Percentiles rank a stretch among this genome's conserved stretches.
Conservation (phyloP, 2,888 invertebrate species). For the Hydroisotoma schaefferi region DNA sequence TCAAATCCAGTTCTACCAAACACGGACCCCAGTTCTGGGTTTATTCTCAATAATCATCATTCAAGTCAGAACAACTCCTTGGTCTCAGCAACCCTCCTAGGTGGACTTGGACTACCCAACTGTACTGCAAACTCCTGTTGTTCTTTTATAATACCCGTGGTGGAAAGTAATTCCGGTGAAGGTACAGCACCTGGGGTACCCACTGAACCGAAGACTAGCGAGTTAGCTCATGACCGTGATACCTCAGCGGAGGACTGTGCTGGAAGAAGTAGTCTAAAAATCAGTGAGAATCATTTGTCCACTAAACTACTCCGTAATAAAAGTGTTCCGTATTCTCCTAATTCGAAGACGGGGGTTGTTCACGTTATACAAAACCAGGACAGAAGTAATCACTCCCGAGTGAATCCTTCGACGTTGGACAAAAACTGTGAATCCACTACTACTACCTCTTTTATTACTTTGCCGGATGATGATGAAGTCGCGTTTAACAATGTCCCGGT, state of each 20-base stretch:
- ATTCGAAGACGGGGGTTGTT: background rate
- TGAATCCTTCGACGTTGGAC: constrained; percentile 3
- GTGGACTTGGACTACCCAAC: no score
- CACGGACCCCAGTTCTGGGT: background rate
- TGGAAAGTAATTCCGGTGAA: background rate
- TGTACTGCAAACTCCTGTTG: constrained; percentile 5
- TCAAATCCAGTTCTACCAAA: background rate
- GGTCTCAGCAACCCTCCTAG: background rate
- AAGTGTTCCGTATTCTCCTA: constrained; percentile 39
- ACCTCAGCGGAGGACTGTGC: background rate
- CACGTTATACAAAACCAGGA: constrained; percentile 15
- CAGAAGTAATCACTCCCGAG: constrained; percentile 11
- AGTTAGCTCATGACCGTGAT: constrained; percentile 20
- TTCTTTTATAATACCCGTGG: background rate
- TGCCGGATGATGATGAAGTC: constrained; percentile 12
- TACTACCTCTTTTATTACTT: constrained; percentile 2
- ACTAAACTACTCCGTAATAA: constrained; percentile 37
- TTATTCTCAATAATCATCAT: background rate
- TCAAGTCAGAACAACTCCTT: background rate
- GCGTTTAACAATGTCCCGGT: constrained; percentile 14
- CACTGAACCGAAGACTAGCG: constrained; percentile 7
- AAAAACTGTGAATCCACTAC: no score
- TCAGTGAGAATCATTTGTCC: constrained; percentile 48
- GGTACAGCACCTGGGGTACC: constrained; percentile 8
- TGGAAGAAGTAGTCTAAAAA: constrained; percentile 27